Evolutionary conservation across 2,888 invertebrate genomes (phyloP).

Genomic region (Cataglyphis livida): DNA sequence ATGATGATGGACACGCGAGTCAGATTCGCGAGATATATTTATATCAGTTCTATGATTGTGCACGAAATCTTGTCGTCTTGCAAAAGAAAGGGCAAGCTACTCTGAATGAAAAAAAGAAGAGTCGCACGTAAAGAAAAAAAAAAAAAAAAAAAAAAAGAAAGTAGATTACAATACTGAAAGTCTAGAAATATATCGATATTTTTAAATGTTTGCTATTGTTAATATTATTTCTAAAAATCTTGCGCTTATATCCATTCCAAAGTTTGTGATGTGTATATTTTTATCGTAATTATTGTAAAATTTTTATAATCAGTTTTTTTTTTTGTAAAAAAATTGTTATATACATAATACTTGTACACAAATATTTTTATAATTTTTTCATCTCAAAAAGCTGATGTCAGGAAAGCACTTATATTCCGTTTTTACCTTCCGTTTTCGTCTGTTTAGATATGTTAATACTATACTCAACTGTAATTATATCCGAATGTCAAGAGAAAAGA

Average conservation of each 20-base stretch:
- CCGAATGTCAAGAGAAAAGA: background rate
- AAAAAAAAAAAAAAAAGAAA: background rate
- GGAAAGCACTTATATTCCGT: background rate
- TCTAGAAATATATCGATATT: background rate
- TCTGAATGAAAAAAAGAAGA: background rate
- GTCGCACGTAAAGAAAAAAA: background rate
- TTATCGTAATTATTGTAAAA: background rate
- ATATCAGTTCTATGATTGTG: constrained; percentile 77
- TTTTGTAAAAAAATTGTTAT: background rate
- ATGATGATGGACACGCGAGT: constrained; percentile 74
- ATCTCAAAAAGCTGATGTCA: background rate
- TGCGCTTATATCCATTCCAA: background rate
- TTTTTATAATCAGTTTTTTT: background rate
- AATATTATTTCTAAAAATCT: background rate
- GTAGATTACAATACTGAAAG: background rate
- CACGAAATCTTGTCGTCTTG: constrained; percentile 43
- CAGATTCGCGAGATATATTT: constrained; percentile 65
- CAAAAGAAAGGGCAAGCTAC: constrained; percentile 6
- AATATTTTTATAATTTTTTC: background rate
- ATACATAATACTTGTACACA: background rate
- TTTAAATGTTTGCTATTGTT: background rate
- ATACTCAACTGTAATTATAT: constrained; percentile 35
- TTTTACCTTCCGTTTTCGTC: background rate
- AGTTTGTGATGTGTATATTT: background rate
- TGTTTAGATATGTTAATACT: constrained; percentile 22